A percentile compares a stretch with the other conserved stretches of the same genome.
phyloP scores from a whole-genome alignment of 1,140 invertebrate species.

The Eriosoma lanigerum region DNA sequence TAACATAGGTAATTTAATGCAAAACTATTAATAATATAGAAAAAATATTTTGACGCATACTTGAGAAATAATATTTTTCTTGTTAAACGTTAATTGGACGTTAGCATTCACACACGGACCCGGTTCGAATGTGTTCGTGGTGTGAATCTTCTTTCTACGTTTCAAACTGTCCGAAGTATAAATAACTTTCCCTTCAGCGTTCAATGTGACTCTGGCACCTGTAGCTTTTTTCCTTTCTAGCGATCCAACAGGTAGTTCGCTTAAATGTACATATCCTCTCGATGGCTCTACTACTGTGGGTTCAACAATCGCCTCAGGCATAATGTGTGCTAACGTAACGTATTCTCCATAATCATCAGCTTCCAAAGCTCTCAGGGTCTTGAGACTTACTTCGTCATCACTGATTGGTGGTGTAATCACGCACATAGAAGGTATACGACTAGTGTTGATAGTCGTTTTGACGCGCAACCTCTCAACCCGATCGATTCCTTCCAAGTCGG shows the following conservation, averaged over 20 bases:
- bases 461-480: constrained; percentile 79
- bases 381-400: constrained; percentile 70
- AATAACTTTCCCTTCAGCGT: constrained; percentile 85
- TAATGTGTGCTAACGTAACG: constrained; percentile 79
- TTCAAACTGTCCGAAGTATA: constrained; percentile 85
- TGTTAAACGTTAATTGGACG: background rate
- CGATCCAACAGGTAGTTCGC: constrained; percentile 59
- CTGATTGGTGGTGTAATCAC: constrained; percentile 85
- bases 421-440: constrained; percentile 88
- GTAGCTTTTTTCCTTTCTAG: constrained; percentile 59
- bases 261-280: constrained; percentile 58
- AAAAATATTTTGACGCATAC: background rate
- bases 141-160: constrained; percentile 76
- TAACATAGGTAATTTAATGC: no score
- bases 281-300: constrained; percentile 57
- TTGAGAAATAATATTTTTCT: background rate
- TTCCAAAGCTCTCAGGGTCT: constrained; percentile 49
- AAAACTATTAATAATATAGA: no score
- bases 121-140: constrained; percentile 76
- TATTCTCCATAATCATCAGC: constrained; percentile 70
- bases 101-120: constrained; percentile 60
- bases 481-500: constrained; percentile 78
- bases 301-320: constrained; percentile 65
- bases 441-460: constrained; percentile 83
- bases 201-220: constrained; percentile 79